These are phyloP conservation scores for Rhodinocichla rosea DNA, from an alignment of 2,113 vertebrate species.

Conservation along the genomic window DNA sequence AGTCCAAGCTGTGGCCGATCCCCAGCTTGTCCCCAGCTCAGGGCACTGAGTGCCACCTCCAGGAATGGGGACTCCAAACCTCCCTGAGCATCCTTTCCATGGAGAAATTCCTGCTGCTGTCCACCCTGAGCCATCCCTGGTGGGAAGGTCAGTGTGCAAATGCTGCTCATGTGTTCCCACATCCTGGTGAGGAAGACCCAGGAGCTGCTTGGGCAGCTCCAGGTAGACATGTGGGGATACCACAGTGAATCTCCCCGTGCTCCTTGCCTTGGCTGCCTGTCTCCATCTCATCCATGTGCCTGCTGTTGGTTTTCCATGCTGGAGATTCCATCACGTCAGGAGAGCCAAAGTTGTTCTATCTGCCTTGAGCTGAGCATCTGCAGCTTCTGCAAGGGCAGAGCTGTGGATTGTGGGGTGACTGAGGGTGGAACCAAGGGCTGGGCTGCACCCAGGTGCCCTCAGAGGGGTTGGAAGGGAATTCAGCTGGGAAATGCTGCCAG, in stretches of 20 bases:
- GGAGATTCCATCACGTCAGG: fast-evolving
- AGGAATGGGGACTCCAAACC: background rate
- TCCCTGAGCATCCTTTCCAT: background rate
- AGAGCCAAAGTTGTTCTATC: background rate
- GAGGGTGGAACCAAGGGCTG: background rate
- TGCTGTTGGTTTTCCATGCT: background rate
- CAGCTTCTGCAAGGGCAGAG: background rate
- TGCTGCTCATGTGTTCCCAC: fast-evolving
- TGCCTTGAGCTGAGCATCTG: background rate
- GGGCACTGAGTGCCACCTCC: background rate
- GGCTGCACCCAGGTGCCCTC: background rate
- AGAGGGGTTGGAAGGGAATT: background rate
- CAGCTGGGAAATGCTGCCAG: background rate
- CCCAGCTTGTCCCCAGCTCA: background rate
- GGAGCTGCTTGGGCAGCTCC: background rate
- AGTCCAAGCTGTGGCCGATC: background rate
- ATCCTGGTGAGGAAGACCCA: fast-evolving
- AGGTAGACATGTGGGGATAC: background rate
- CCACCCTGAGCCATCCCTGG: background rate
- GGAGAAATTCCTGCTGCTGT: background rate
- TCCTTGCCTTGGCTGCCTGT: background rate
- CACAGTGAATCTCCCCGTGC: background rate
- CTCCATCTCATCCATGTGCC: fast-evolving
- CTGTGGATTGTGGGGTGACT: background rate
- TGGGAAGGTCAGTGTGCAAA: fast-evolving